Conservation (phyloP, 53 echinoderm and acorn worm species). For the Echinometra lucunter region DNA sequence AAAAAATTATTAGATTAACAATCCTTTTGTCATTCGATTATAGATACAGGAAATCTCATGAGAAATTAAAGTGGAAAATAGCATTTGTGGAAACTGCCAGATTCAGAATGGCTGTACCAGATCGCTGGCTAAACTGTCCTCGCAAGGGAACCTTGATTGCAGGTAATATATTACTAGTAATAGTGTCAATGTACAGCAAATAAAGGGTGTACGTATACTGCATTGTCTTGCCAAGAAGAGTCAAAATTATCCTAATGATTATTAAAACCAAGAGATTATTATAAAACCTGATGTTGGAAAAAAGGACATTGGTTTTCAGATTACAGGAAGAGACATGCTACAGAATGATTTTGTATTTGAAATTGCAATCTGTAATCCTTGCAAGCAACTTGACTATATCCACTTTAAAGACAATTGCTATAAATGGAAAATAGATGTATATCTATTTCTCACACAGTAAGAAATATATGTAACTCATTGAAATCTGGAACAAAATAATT, state of each 20-base stretch:
- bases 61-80: neutral
- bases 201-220: too few species aligned
- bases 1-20: too few species aligned
- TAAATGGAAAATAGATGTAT: neutral
- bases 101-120: slow-evolving; percentile 72
- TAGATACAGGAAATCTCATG: neutral
- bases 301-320: too few species aligned
- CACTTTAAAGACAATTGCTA: neutral
- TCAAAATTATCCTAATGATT: too few species aligned
- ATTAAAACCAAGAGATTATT: too few species aligned
- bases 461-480: too few species aligned
- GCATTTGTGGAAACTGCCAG: neutral
- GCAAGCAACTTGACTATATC: neutral
- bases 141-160: slow-evolving; percentile 95
- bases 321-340: too few species aligned
- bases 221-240: too few species aligned
- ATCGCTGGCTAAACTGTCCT: slow-evolving; percentile 95
- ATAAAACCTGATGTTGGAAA: too few species aligned
- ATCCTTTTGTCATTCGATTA: neutral
- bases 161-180: slow-evolving; percentile 69
- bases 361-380: too few species aligned
- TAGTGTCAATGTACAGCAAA: too few species aligned
- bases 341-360: too few species aligned
- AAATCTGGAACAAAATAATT: neutral
- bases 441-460: neutral